Evolutionary conservation across 2,797 vertebrate species (phyloP), one percentile per base, ranked within the genome.

Genomic region (Hydrophis major): DNA sequence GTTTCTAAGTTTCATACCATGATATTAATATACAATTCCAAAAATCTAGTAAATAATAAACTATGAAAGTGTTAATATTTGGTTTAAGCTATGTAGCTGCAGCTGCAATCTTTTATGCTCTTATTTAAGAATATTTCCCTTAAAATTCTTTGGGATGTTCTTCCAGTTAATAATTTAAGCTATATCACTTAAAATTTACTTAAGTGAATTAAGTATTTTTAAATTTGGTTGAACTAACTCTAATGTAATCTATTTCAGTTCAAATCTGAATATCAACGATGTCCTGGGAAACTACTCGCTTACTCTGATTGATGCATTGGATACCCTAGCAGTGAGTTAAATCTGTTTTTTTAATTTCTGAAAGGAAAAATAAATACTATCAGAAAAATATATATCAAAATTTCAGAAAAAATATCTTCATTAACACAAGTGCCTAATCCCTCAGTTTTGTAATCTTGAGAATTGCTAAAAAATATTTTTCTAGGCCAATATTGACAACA

Each of bases 191-290:
- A 47, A 14, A 66, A 87, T 42, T 13, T 89, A 86, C 37, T 42
- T 89, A 32, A 53, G 61, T 86, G 32, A 89, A 86, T 47, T 74
- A 59, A 88, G 28, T 22, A 28, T 32, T 32, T 50, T 27, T 13
- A 91, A 87, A 74, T 32, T 13, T 88, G 87, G 56, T 91, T 91
- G 47, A 53, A 59, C 89, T 91, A 89, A 95, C 57, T 0, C 86
- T 61, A 50, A 63, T 18, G 89, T 55, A 89, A 66, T 92, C 94
- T 95, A 92, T 98, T 98, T 93, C 98, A 99, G 99, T 95, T 99
- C 99, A 93, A 99, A 99, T 97, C 98, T 99, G 97, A 99, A 99
- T 98, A 99, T 99, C 97, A 99, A 99, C 6, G 99, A 99, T 32
- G 99, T 99, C 22, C 97, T 99, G 94, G 99, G 99, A n/a, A 99